Conservation (phyloP, 2,888 invertebrate species). For the Crepidodera aurea region DNA sequence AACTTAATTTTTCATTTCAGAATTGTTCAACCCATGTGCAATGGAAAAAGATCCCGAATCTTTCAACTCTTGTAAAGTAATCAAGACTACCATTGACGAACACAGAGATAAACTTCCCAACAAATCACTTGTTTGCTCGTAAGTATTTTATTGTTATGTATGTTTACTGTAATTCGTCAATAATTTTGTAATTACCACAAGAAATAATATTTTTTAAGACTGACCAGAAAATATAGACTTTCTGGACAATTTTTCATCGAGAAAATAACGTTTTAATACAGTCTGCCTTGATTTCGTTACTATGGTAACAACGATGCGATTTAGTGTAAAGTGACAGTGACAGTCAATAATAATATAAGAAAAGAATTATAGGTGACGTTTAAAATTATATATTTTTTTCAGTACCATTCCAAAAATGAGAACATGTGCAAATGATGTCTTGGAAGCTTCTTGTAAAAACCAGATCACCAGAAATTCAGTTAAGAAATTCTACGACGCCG, state of each 20-base stretch:
- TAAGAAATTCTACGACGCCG: constrained; percentile 32
- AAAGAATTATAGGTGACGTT: too few species aligned
- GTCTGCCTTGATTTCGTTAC: too few species aligned
- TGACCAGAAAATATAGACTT: too few species aligned
- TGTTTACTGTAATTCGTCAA: too few species aligned
- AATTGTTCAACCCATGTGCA: constrained; percentile 38
- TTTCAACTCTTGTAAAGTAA: constrained; percentile 26
- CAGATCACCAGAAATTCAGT: constrained; percentile 32
- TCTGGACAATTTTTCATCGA: too few species aligned
- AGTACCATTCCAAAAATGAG: constrained; percentile 36
- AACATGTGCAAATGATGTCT: constrained; percentile 27
- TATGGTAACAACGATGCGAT: too few species aligned
- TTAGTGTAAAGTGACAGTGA: too few species aligned
- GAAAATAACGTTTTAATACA: too few species aligned
- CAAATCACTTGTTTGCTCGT: constrained; percentile 36
- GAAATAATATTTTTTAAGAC: too few species aligned
- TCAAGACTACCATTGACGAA: constrained; percentile 19
- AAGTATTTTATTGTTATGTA: constrained; percentile 19
- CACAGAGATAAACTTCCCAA: constrained; percentile 35
- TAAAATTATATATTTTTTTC: too few species aligned
- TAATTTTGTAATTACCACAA: too few species aligned
- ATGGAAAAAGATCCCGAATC: constrained; percentile 25
- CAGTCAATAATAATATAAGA: too few species aligned
- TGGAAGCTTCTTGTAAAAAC: constrained; percentile 35
- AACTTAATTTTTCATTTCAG: constrained; percentile 24